A percentile compares a stretch with the other conserved stretches of the same genome.
Evolutionary conservation across 2,113 vertebrate genomes (phyloP).

Genomic region (Hyperopisus bebe): DNA sequence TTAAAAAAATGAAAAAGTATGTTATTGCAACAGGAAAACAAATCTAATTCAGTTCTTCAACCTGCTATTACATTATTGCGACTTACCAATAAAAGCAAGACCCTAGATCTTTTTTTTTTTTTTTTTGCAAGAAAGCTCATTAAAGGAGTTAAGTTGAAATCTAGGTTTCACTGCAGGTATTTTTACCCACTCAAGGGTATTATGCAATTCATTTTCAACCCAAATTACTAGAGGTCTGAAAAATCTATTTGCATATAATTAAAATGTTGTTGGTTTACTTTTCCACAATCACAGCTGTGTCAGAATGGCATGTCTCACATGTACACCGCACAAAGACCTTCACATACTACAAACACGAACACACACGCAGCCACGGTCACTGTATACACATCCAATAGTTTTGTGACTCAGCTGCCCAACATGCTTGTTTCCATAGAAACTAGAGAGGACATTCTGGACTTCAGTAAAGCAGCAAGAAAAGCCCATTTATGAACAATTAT

Average conservation of each 20-base stretch:
- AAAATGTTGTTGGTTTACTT: slow-evolving; percentile 4
- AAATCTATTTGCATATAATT: slow-evolving; percentile 16
- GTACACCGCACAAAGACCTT: neutral
- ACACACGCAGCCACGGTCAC: neutral
- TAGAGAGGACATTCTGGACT: neutral
- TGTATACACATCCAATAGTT: neutral
- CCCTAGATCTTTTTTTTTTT: neutral
- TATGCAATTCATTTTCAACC: slow-evolving; percentile 19
- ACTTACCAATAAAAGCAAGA: neutral
- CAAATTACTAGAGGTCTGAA: slow-evolving; percentile 15
- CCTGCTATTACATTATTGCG: neutral
- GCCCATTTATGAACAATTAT: neutral
- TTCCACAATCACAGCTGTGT: neutral
- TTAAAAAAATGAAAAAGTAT: neutral
- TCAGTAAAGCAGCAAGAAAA: neutral
- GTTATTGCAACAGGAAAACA: neutral
- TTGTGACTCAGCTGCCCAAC: neutral
- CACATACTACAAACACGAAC: neutral
- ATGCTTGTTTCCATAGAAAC: slow-evolving; percentile 16
- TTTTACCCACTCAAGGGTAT: neutral
- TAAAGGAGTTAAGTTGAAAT: slow-evolving; percentile 7
- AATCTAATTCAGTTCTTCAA: neutral
- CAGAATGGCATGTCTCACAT: neutral
- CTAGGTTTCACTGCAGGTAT: slow-evolving; percentile 16
- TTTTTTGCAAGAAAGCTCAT: neutral